Conservation (phyloP, 2,797 vertebrate genomes). For the Lateolabrax maculatus region DNA sequence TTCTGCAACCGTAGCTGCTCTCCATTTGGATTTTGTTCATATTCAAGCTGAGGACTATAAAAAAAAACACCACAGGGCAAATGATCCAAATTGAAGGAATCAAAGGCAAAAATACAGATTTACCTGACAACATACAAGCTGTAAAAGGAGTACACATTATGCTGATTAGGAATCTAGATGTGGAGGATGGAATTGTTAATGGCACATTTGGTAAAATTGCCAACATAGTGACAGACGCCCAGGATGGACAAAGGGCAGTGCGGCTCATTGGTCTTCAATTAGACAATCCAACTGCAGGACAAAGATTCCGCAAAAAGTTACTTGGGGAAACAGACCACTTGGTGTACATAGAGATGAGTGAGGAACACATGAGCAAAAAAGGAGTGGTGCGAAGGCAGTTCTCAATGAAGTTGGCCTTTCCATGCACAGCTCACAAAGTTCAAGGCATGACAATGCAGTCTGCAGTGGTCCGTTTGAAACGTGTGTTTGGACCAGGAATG, state of each 20-base stretch:
- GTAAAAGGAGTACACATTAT: too few relatives aligned
- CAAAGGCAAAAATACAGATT: too few relatives aligned
- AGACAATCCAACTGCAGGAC: neutral
- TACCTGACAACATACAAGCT: too few relatives aligned
- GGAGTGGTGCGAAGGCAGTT: neutral
- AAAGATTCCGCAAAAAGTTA: neutral
- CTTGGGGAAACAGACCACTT: neutral
- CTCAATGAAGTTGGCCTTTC: neutral
- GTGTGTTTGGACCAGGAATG: neutral
- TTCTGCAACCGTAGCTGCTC: too few relatives aligned
- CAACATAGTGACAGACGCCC: neutral
- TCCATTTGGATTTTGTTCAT: too few relatives aligned
- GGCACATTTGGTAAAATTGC: neutral
- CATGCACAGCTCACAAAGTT: conserved; percentile 1
- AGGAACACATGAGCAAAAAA: neutral
- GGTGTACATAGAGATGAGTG: neutral
- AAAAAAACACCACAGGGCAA: too few relatives aligned
- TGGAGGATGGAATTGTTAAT: too few relatives aligned
- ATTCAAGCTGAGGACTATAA: too few relatives aligned
- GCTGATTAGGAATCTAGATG: too few relatives aligned
- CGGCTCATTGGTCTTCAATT: neutral
- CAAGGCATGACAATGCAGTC: conserved; percentile 5
- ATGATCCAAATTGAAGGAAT: too few relatives aligned
- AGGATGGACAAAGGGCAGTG: neutral
- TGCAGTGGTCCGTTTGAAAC: neutral